A percentile compares a stretch with the other conserved stretches of the same genome.
Conservation (phyloP, 92 coral and sea anemone genomes). For the Epizoanthus rinbou region DNA sequence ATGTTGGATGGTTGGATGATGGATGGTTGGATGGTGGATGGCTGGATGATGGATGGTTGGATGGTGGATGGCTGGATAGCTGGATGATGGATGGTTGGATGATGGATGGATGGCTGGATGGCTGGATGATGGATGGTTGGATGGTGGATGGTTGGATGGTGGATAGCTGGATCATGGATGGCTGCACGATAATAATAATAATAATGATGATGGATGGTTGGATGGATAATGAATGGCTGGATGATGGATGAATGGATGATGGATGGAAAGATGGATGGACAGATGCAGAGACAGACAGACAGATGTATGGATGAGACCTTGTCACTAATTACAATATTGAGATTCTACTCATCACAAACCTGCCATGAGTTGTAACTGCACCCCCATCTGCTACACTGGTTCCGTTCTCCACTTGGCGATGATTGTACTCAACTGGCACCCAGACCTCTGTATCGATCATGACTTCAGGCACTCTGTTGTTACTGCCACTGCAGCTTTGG, state of each 20-base stretch:
- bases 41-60: too few relatives aligned
- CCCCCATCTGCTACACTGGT: constrained; percentile 65
- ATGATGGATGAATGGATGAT: neutral
- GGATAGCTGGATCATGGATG: too few relatives aligned
- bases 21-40: too few relatives aligned
- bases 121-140: too few relatives aligned
- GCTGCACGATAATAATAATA: too few relatives aligned
- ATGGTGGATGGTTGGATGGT: too few relatives aligned
- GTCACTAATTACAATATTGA: too few relatives aligned
- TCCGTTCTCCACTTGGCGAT: constrained; percentile 41
- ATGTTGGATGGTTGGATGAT: too few relatives aligned
- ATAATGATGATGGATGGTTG: neutral
- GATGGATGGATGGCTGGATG: too few relatives aligned
- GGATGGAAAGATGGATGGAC: neutral
- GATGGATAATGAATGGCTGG: neutral
- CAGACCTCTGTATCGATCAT: constrained; percentile 88
- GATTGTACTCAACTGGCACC: constrained; percentile 58
- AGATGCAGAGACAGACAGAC: neutral
- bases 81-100: too few relatives aligned
- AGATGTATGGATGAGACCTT: neutral
- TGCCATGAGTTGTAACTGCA: constrained; percentile 62
- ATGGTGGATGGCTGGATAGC: too few relatives aligned
- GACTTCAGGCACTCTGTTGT: constrained; percentile 54
- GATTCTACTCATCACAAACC: constrained; percentile 37
- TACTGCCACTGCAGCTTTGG: constrained; percentile 44